Conservation (phyloP, 1,140 invertebrate species). For the Calephelis nemesis region DNA sequence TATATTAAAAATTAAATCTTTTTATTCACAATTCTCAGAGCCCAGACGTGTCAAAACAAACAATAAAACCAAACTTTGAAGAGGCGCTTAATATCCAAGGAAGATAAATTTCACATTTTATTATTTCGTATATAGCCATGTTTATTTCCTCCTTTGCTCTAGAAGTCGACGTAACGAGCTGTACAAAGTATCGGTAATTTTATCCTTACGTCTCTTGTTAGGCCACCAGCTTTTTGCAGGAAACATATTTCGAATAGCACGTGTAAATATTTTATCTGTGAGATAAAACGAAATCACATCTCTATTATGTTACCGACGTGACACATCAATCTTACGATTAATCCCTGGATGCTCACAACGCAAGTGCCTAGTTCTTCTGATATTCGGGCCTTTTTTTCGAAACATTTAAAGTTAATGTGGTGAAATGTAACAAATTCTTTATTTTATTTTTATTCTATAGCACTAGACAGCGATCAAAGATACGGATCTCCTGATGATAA, state of each 20-base stretch:
- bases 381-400: background rate
- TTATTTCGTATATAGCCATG: slow-evolving; percentile 28
- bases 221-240: slow-evolving; percentile 6
- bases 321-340: background rate
- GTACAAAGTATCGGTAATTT: slow-evolving; percentile 37
- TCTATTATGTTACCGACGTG: background rate
- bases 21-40: background rate
- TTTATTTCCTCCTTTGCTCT: slow-evolving; percentile 23
- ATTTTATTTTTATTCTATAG: too few species aligned
- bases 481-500: too few species aligned
- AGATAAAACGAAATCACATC: background rate
- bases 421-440: too few species aligned
- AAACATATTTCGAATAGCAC: background rate
- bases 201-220: slow-evolving; percentile 45
- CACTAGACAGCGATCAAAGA: too few species aligned
- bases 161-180: slow-evolving; percentile 48
- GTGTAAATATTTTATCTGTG: slow-evolving; percentile 3
- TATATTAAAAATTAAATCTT: background rate
- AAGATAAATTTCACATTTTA: slow-evolving; percentile 32
- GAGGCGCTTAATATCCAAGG: background rate
- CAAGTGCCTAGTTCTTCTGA: background rate
- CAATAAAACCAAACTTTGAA: slow-evolving; percentile 15
- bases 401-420: too few species aligned
- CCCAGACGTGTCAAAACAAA: slow-evolving; percentile 7
- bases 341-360: background rate